These are phyloP conservation scores for Exephanes ischioxanthus DNA, from an alignment of 2,888 invertebrate genomes.

Conservation along the genomic window DNA sequence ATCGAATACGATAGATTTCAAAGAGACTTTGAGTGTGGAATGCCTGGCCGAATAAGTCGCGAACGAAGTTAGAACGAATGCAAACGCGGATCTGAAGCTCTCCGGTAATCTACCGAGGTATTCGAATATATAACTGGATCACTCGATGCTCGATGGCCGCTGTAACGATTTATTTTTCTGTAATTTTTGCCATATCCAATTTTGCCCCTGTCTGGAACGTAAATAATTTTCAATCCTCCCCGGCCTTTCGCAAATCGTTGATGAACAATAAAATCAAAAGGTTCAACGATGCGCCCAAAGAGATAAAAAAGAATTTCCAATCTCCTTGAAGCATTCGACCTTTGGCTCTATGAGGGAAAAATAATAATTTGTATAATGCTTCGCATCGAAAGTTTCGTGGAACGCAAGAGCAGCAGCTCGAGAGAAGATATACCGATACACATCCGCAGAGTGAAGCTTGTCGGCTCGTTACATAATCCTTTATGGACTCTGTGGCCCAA, in stretches of 20 bases:
- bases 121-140: not conserved
- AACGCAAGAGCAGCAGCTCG: not conserved
- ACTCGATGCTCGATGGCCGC: too few relatives aligned
- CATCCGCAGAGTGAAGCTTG: not conserved
- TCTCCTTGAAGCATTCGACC: not conserved
- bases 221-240: too few relatives aligned
- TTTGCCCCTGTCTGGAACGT: too few relatives aligned
- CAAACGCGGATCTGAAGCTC: not conserved
- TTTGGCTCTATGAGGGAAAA: not conserved
- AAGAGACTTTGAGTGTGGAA: not conserved
- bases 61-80: not conserved
- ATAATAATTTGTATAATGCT: not conserved
- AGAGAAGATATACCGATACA: not conserved
- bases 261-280: too few relatives aligned
- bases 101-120: not conserved
- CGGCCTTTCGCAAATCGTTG: too few relatives aligned
- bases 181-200: too few relatives aligned
- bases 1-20: not conserved
- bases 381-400: not conserved
- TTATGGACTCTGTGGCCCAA: not conserved
- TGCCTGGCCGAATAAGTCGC: not conserved
- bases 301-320: not conserved
- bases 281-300: too few relatives aligned
- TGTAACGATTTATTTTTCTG: too few relatives aligned
- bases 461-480: slow-evolving; percentile 8